phyloP scores from a whole-genome alignment of 2,113 vertebrate species.

The Microtus montanus region DNA sequence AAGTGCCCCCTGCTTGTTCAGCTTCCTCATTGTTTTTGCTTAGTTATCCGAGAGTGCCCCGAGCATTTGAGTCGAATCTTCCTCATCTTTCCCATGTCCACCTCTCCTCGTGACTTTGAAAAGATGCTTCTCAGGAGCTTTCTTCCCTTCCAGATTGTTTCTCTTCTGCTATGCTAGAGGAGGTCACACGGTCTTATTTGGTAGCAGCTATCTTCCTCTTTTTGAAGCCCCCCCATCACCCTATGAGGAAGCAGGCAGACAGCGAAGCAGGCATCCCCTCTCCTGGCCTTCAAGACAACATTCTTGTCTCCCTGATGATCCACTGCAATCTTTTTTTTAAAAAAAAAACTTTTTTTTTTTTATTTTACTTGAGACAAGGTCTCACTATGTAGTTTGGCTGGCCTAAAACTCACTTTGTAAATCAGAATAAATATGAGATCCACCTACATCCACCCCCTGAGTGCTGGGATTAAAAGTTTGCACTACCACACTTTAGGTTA shows the following conservation, averaged over 20 bases:
- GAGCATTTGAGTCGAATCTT: background rate
- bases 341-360: background rate
- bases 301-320: background rate
- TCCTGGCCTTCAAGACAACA: background rate
- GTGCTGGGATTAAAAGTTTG: background rate
- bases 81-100: background rate
- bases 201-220: background rate
- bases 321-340: background rate
- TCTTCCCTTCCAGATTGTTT: background rate
- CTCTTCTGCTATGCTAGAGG: background rate
- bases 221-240: background rate
- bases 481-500: background rate
- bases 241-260: background rate
- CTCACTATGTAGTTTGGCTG: background rate
- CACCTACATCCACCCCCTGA: background rate
- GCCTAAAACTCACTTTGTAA: background rate
- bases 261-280: background rate
- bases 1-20: background rate
- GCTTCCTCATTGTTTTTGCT: conserved; percentile 49
- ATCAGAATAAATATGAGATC: background rate
- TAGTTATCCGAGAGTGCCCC: background rate
- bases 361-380: background rate
- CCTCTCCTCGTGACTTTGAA: background rate
- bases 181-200: background rate
- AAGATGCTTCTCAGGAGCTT: conserved; percentile 22